Base-by-base conservation (phyloP, 2,797 vertebrate species). In the Hippopotamyrus pictus region DNA sequence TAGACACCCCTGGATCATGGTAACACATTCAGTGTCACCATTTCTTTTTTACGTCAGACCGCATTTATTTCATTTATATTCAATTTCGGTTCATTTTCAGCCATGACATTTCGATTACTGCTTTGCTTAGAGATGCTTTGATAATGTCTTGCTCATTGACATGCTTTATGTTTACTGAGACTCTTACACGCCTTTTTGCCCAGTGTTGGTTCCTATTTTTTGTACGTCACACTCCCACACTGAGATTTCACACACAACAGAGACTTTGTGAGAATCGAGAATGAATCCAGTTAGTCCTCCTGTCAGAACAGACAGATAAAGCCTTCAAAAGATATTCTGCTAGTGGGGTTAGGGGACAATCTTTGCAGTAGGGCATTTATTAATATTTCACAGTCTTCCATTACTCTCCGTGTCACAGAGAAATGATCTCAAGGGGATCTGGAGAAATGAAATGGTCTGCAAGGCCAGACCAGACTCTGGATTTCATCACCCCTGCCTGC, bases 321-420 rank as follows among this genome's bases (percentile, higher is more conserved):
- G 82, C 48, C 82, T 85, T 85, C 46, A 51, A 29, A 84, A 25
- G 46, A 85, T 85, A 51, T 51, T 85, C 22, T 51, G 44, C 48
- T 85, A 51, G 7, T 51, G 82, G 48, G 46, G 82, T 51, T 51
- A 85, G 51, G 82, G 7, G 82, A 48, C 29, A 29, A 29, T 51
- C 82, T 85, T 50, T 85, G 41, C 44, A 48, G 22, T 85, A 22
- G 82, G 46, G 82, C 82, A 25, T 48, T 85, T 85, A 85, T 85
- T 85, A 85, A 85, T 85, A 85, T 85, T 85, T 85, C 82, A 85
- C 82, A 48, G 22, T n/a, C 46, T 85, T 85, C 82, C 46, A 85
- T 85, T 85, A 50, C 82, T 12, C 46, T 51, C n/a, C 5, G 11
- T 51, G 82, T 48, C 82, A 48, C 82, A 29, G 82, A 48, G 46